These are phyloP conservation scores for Terrapene triunguis DNA, from an alignment of 2,113 vertebrate genomes.

Conservation along the genomic window DNA sequence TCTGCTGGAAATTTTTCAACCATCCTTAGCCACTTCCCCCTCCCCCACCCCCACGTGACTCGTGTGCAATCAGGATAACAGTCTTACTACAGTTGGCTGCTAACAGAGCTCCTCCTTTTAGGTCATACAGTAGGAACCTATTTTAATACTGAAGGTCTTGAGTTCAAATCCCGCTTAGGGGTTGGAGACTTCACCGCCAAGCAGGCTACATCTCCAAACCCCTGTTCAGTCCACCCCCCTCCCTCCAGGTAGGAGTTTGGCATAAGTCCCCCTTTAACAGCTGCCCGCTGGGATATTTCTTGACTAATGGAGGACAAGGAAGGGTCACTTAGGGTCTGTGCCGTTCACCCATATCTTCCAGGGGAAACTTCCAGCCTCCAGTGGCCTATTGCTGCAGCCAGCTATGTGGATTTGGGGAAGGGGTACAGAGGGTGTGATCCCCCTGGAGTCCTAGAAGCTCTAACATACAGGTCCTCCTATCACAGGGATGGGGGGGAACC, in stretches of 20 bases:
- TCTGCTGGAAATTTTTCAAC: not conserved
- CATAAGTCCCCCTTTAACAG: not conserved
- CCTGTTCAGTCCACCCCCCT: not conserved
- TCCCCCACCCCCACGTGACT: fast-evolving
- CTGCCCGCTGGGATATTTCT: not conserved
- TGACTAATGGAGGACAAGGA: not conserved
- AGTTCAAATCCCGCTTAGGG: not conserved
- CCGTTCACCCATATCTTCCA: not conserved
- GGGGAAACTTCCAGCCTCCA: not conserved
- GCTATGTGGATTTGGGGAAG: not conserved
- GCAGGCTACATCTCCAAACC: not conserved
- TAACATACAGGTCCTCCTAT: not conserved
- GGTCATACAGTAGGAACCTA: not conserved
- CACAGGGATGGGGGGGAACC: too few relatives aligned
- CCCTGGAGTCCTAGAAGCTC: not conserved
- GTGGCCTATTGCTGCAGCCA: not conserved
- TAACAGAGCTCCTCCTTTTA: not conserved
- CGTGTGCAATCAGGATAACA: too few relatives aligned
- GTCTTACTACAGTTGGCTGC: too few relatives aligned
- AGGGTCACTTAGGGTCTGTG: not conserved
- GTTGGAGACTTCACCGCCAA: too few relatives aligned
- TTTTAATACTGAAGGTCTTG: not conserved
- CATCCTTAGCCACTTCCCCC: not conserved
- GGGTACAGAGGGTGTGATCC: not conserved
- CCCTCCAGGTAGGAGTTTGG: not conserved